Conservation (phyloP, 2,797 vertebrate species). For the Aldrovandia affinis region DNA sequence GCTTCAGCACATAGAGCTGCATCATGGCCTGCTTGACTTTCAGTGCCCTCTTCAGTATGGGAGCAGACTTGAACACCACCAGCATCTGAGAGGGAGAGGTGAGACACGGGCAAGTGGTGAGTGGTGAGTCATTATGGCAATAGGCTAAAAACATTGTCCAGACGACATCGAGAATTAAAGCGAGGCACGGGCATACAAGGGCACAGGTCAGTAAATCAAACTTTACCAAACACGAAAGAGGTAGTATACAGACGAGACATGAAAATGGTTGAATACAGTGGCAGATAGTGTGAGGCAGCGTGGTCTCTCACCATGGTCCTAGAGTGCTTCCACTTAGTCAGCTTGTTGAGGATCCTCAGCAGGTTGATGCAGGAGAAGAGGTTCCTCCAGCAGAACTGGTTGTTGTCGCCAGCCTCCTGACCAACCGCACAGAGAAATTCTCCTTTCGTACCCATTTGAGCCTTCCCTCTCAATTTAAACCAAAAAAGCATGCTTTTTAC, state of each 20-base stretch:
- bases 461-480: neutral
- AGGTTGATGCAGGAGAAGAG: constrained; percentile 98
- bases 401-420: constrained; percentile 96
- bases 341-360: constrained; percentile 94
- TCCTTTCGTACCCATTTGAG: neutral
- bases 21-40: constrained; percentile 98
- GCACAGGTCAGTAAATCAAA: neutral
- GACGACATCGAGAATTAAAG: neutral
- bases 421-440: constrained; percentile 4
- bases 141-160: neutral
- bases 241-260: neutral
- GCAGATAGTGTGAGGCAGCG: no score
- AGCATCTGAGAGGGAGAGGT: constrained; percentile 79
- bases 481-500: neutral
- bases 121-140: no score
- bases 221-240: neutral
- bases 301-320: constrained; percentile 88
- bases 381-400: constrained; percentile 98
- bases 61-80: constrained; percentile 95
- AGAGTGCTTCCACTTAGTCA: constrained; percentile 99
- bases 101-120: neutral
- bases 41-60: constrained; percentile 91
- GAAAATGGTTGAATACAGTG: neutral
- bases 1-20: constrained; percentile 93
- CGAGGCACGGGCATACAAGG: neutral